Evolutionary conservation across 1,140 invertebrate genomes (phyloP).

Genomic region (Euura lappo): DNA sequence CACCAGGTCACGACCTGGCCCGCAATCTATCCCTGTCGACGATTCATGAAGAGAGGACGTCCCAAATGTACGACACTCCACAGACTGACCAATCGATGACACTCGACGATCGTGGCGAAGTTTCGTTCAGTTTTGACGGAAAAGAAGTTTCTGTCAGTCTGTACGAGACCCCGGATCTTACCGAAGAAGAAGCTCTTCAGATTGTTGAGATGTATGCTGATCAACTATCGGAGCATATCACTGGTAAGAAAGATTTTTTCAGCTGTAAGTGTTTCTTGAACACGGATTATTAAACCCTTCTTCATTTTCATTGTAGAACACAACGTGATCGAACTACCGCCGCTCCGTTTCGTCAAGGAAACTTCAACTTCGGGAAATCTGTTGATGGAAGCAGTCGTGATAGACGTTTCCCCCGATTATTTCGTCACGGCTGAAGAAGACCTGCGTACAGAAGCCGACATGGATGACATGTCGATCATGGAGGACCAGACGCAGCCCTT

Average conservation of each 20-base stretch:
- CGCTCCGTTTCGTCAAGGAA: constrained; percentile 86
- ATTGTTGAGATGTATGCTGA: constrained; percentile 94
- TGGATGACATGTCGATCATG: constrained; percentile 82
- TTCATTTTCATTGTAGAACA: constrained; percentile 64
- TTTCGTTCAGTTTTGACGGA: constrained; percentile 89
- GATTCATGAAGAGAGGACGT: constrained; percentile 88
- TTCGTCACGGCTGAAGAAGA: constrained; percentile 79
- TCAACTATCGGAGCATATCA: constrained; percentile 87
- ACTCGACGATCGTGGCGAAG: constrained; percentile 80
- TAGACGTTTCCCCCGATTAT: constrained; percentile 87
- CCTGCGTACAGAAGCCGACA: constrained; percentile 80
- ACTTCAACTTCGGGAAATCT: constrained; percentile 85
- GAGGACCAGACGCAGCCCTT: constrained; percentile 67
- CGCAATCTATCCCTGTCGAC: constrained; percentile 84
- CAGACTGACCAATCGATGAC: constrained; percentile 75
- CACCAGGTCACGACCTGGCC: constrained; percentile 63
- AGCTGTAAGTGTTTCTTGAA: constrained; percentile 15
- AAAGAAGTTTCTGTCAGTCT: constrained; percentile 90
- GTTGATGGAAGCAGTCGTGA: constrained; percentile 88
- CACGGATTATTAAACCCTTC: constrained; percentile 19
- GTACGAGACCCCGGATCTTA: constrained; percentile 90
- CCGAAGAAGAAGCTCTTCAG: constrained; percentile 88
- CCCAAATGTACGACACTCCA: constrained; percentile 84
- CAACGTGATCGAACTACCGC: constrained; percentile 86
- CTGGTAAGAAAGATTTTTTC: constrained; percentile 59